Evolutionary conservation across 2,888 invertebrate genomes (phyloP), one percentile per base, ranked within the genome.

Genomic region (Drosophila setosimentum): DNA sequence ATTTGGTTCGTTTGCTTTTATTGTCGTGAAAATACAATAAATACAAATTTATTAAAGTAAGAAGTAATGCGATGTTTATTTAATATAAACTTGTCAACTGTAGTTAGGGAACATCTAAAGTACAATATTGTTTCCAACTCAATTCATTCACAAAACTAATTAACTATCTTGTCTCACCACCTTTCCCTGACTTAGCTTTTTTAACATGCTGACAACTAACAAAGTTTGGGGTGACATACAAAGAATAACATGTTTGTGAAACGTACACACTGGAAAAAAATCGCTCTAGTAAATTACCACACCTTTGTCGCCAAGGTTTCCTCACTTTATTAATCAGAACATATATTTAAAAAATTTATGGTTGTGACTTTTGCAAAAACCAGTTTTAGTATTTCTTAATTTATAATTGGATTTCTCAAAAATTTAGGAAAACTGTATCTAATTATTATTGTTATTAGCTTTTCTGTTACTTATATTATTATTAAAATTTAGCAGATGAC

Each of bases 141-240:
- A 59, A 66, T 54, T 27, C 29, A 29, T 6, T 10, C 42, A 48
- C 37, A 54, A 40, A 42, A 60, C 49, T 67, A 55, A 70, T 70
- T 61, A 70, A 49, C 24, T 69, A 27, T 37, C 42, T 11, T 33
- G 24, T 8, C 21, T 18, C 18, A n/a, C 27, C 35, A 13, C 13
- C 8, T 37, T 18, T 50, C n/a, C 13, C 13, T 40, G 13, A n/a
- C 27, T 5, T 1, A n/a, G 29, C 16, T 30, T 40, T 29, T 30
- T 24, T 50, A 50, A 11, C 18, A 35, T 2, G 27, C 27, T 54
- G 53, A 35, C 55, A 37, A 16, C 50, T 60, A 45, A 32, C 30
- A 45, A 40, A 57, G 61, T 68, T 45, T 40, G 53, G 18, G 24
- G 30, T 57, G 61, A 71, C 58, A 68, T 48, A 48, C 62, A 53